Evolutionary conservation across 2,797 vertebrate species (phyloP), one percentile per base, ranked within the genome.

Genomic region (Eidolon dupreanum): DNA sequence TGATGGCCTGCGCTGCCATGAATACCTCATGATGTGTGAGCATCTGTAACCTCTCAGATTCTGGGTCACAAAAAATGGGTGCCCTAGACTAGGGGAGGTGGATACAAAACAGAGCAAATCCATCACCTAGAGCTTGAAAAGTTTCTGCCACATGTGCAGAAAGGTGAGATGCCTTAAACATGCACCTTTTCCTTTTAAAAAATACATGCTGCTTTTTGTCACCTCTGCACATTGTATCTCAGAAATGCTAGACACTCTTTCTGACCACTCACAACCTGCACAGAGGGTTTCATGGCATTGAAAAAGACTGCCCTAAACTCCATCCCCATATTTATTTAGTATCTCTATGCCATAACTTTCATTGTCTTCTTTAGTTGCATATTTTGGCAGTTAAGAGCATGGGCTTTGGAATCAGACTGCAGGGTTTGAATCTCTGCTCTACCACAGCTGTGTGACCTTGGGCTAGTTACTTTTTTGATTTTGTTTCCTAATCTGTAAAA

Each of bases 381-480:
- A 5, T 83, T 59, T 91, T 95, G 41, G 28, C 7, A 75, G 15
- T 93, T 73, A 31, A 53, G 8, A 91, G 26, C 53, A 61, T 5
- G 22, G 73, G 41, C 51, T 87, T 93, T 79, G 83, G 65, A 94
- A 51, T 70, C 46, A 85, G 28, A 93, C 11, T 41, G 12, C 26
- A 68, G 63, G n/a, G 19, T 73, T 66, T 59, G 46, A 94, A 31
- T 77, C 66, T 66, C 43, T 73, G 57, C 74, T 74, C 5, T 43
- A 33, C 12, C 53, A 57, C 17, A 68, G 82, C 49, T 46, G 28
- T 88, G 57, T 90, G 46, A 86, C 33, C 57, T 93, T 96, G 53
- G 41, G 51, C 24, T 89, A 83, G 24, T 94, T 95, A 55, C 63
- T 88, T 89, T 68, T 96, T 95, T 87, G 63, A 91, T 73, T 94